Base-by-base conservation (phyloP, 2,797 vertebrate genomes). In the Varecia variegata region DNA sequence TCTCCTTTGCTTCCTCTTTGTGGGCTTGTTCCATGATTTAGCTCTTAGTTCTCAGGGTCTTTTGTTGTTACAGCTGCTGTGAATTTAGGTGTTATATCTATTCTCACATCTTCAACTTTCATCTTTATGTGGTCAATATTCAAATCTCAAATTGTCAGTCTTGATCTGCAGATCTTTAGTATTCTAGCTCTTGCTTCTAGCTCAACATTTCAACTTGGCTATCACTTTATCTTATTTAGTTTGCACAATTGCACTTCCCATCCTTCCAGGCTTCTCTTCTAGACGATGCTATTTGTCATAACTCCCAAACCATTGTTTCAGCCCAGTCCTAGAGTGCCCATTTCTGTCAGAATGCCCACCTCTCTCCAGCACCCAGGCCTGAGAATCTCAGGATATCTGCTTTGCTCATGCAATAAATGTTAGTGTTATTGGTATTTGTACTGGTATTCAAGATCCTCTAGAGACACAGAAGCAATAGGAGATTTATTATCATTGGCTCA, bases 11-110 rank as follows among this genome's bases (percentile, higher is more conserved):
- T 81, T 94, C 43, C 32, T 93, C 30, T 23, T 1, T 7, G 13
- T 68, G 32, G 12, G 27, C 10, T 40, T 52, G 13, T 47, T 68
- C 80, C 68, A 45, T 13, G 9, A 56, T 58, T 96, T 81, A 68
- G 58, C 40, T 92, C 13, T 50, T 38, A 87, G 9, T 43, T 93
- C 18, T 86, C 65, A 0, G 9, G n/a, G 43, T 65, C 45, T 95
- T 67, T 90, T 87, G 20, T 80, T 91, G 3, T 77, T 92, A 87
- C 27, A 94, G 50, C 65, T 96, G 65, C 58, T 90, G 38, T 93
- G 82, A 89, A 65, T 95, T 83, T 83, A 86, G 38, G 35, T 65
- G 32, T 54, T 67, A 67, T 9, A 54, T 96, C 50, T 71, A n/a
- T 12, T 86, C 65, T 73, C 23, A 80, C 35, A 32, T 81, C 50